These are phyloP conservation scores for Girardia tigrina DNA, from an alignment of 2,888 invertebrate genomes.

Conservation along the genomic window DNA sequence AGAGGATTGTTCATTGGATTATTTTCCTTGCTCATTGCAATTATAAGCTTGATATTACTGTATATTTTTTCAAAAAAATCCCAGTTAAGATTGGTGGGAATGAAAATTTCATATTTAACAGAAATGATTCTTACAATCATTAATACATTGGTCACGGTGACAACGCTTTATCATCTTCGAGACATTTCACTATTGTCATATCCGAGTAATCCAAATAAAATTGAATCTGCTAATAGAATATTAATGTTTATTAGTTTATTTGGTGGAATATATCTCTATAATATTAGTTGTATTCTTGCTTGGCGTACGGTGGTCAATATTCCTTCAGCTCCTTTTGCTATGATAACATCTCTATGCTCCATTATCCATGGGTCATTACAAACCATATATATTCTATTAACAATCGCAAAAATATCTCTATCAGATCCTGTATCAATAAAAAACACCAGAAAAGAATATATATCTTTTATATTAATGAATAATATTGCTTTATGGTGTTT, in stretches of 20 bases:
- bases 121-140: neutral
- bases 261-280: neutral
- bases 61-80: slow-evolving; percentile 5
- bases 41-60: neutral
- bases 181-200: neutral
- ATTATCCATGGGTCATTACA: slow-evolving; percentile 3
- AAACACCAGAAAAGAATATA: slow-evolving; percentile 4
- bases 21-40: slow-evolving; percentile 2
- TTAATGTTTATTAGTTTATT: neutral
- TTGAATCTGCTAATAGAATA: neutral
- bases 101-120: neutral
- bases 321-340: neutral
- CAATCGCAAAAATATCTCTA: neutral
- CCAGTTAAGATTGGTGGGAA: neutral
- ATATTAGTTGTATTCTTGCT: slow-evolving; percentile 12
- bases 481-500: slow-evolving; percentile 10
- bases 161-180: neutral
- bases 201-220: slow-evolving; percentile 2
- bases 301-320: neutral
- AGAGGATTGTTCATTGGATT: slow-evolving; percentile 1
- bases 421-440: neutral
- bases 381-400: neutral
- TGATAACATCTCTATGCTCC: neutral
- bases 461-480: neutral
- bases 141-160: neutral